phyloP scores from a whole-genome alignment of 2,797 vertebrate genomes.

The Phylloscopus collybita region DNA sequence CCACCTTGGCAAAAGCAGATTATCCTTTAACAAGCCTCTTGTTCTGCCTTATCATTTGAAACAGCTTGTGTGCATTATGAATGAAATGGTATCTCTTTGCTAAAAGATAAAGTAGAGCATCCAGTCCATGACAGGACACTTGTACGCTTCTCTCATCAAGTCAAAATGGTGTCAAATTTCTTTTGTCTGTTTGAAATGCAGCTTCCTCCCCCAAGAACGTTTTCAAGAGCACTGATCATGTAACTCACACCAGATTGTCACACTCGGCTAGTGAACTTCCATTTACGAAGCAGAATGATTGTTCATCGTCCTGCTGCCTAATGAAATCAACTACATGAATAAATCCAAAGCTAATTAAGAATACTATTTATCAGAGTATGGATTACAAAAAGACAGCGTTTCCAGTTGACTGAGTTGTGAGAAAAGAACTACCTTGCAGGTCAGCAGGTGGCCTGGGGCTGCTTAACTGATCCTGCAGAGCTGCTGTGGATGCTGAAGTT shows the following conservation, averaged over 20 bases:
- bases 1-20: neutral
- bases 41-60: neutral
- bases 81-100: constrained; percentile 4
- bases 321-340: constrained; percentile 36
- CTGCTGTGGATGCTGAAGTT: neutral
- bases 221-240: neutral
- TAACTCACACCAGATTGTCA: neutral
- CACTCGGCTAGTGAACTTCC: neutral
- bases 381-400: constrained; percentile 38
- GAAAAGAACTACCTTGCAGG: constrained; percentile 10
- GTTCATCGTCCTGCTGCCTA: neutral
- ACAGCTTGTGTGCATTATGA: neutral
- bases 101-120: neutral
- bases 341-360: constrained; percentile 38
- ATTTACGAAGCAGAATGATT: neutral
- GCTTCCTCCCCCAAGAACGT: neutral
- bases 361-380: constrained; percentile 22
- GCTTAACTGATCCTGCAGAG: neutral
- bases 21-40: neutral
- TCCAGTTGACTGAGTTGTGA: constrained; percentile 14
- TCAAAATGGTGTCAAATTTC: constrained; percentile 36
- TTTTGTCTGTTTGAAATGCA: constrained; percentile 30
- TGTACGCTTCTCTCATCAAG: neutral
- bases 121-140: neutral
- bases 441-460: neutral